These are phyloP conservation scores for Crenuchus spilurus DNA, from an alignment of 2,797 vertebrate genomes.

Conservation along the genomic window DNA sequence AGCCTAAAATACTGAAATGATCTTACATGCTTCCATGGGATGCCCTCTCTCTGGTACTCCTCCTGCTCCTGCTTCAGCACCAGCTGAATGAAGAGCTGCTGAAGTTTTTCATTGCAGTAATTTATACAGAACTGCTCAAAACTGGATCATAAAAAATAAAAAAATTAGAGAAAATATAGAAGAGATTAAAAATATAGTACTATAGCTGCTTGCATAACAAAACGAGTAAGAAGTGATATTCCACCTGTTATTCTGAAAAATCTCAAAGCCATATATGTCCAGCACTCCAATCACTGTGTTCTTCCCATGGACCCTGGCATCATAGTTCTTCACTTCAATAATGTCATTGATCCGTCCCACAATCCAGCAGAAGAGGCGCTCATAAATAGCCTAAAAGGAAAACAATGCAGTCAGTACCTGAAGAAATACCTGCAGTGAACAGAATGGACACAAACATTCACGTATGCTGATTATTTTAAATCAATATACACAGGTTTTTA, in stretches of 20 bases:
- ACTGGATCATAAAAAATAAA: too few relatives aligned
- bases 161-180: background rate
- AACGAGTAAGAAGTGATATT: background rate
- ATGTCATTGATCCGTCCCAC: slow-evolving; percentile 93
- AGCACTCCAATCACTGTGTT: slow-evolving; percentile 97
- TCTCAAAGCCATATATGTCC: slow-evolving; percentile 98
- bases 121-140: slow-evolving; percentile 99
- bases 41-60: slow-evolving; percentile 95
- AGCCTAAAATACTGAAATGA: background rate
- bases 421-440: too few relatives aligned
- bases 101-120: slow-evolving; percentile 97
- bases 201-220: background rate
- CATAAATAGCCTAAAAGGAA: slow-evolving; percentile 90
- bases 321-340: slow-evolving; percentile 93
- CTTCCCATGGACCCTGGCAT: slow-evolving; percentile 89
- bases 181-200: background rate
- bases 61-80: slow-evolving; percentile 98
- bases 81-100: slow-evolving; percentile 98
- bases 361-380: slow-evolving; percentile 98
- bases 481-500: too few relatives aligned
- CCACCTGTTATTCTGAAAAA: slow-evolving; percentile 98
- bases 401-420: background rate
- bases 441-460: too few relatives aligned
- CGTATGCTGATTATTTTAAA: too few relatives aligned
- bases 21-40: slow-evolving; percentile 98